Evolutionary conservation across 2,888 invertebrate species (phyloP), one percentile per base, ranked within the genome.

Genomic region (Drosophila recens): DNA sequence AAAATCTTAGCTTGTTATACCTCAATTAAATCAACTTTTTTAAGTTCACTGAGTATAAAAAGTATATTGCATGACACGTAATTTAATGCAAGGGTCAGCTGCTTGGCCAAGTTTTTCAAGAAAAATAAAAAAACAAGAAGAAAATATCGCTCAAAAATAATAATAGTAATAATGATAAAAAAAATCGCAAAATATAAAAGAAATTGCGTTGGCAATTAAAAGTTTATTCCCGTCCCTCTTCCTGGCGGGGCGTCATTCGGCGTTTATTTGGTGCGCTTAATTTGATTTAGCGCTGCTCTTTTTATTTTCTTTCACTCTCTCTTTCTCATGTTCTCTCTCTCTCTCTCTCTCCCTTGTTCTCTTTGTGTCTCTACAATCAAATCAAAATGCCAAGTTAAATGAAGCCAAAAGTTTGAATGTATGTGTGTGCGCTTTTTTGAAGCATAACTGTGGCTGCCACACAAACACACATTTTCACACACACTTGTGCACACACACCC

Each of bases 331-430:
- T 5, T 30, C 15, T 0, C n/a, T 17, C 10, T 8, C 15, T 17
- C 3, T 15, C 34, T 42, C 17, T 46, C 34, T 42, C 17, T 46
- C 13, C 9, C 5, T 20, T 2, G 20, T 20, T 42, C n/a, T 11
- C 8, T 53, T 48, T 54, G 56, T 57, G 34, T 58, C 52, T 36
- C 34, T 70, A 74, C 83, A 86, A 78, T 80, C 75, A 79, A 83
- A 83, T 83, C 83, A 82, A 77, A 81, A 81, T 67, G 61, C 75
- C 72, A 72, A 75, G 86, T 87, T 85, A 69, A 80, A 80, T 72
- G 75, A 75, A 80, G 80, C 75, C 59, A 73, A 81, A 86, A 79
- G 76, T 84, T 75, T 52, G 64, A 67, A 67, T 75, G 64, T 69
- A 67, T 75, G 68, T 59, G 45, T 52, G 56, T 51, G 43, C 11